Evolutionary conservation across 2,797 vertebrate species (phyloP).

Genomic region (Choloepus didactylus): DNA sequence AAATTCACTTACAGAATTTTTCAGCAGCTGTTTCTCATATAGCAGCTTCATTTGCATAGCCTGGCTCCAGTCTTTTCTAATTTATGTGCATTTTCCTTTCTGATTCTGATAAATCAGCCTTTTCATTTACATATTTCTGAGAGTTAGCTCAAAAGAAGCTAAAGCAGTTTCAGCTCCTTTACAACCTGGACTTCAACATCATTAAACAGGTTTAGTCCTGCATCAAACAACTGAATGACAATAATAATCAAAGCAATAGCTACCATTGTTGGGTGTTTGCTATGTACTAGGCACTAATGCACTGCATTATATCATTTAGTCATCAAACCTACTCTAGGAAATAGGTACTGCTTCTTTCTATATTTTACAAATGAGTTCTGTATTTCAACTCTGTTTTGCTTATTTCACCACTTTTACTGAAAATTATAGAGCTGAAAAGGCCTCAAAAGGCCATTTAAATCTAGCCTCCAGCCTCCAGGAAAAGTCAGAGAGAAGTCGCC

Average conservation of each 20-base stretch:
- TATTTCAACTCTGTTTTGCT: neutral
- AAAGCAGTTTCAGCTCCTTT: neutral
- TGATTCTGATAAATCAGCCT: neutral
- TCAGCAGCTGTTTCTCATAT: neutral
- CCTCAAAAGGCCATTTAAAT: neutral
- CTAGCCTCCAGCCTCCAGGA: neutral
- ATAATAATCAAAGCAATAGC: neutral
- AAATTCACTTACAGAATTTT: neutral
- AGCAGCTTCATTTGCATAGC: neutral
- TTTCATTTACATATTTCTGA: neutral
- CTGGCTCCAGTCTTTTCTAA: neutral
- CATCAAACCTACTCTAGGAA: neutral
- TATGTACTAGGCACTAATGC: neutral
- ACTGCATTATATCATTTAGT: fast-evolving
- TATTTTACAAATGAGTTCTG: neutral
- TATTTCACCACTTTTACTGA: neutral
- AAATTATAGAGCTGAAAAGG: neutral
- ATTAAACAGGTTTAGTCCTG: neutral
- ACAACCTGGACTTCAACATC: neutral
- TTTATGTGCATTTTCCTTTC: neutral
- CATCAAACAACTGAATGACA: neutral
- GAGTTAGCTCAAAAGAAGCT: neutral
- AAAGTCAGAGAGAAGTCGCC: neutral
- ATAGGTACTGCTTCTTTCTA: neutral
- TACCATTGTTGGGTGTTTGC: neutral